These are phyloP conservation scores for Caenorhabditis uteleia DNA, from an alignment of 2,888 invertebrate genomes.

Conservation along the genomic window DNA sequence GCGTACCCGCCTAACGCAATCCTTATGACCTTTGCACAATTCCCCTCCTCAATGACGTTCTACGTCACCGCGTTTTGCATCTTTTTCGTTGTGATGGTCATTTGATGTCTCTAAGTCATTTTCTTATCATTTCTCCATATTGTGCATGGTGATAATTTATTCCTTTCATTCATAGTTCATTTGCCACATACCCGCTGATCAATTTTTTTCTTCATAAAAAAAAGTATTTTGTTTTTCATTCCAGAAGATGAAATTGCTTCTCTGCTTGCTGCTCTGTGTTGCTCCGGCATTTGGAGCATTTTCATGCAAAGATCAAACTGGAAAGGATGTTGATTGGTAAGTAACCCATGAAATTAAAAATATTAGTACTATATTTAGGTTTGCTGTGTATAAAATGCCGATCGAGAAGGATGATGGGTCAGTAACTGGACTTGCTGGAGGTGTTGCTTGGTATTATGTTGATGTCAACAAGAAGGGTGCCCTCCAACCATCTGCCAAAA, in stretches of 20 bases:
- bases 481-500: constrained; percentile 46
- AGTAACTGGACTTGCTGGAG: constrained; percentile 45
- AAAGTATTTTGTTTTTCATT: too few species aligned
- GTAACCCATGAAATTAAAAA: neutral
- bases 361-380: constrained; percentile 33
- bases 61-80: too few species aligned
- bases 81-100: too few species aligned
- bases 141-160: too few species aligned
- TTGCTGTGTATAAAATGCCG: constrained; percentile 61
- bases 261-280: neutral
- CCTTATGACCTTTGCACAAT: too few species aligned
- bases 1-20: too few species aligned
- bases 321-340: constrained; percentile 60
- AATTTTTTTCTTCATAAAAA: too few species aligned
- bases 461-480: constrained; percentile 53
- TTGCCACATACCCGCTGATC: neutral
- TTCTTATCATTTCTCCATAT: too few species aligned
- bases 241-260: constrained; percentile 2
- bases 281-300: constrained; percentile 34
- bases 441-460: constrained; percentile 60
- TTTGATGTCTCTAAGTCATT: too few species aligned
- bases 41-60: too few species aligned
- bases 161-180: neutral
- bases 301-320: constrained; percentile 60
- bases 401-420: constrained; percentile 48